These are phyloP conservation scores for Chaetodon auriga DNA, from an alignment of 2,113 vertebrate species.

Conservation along the genomic window DNA sequence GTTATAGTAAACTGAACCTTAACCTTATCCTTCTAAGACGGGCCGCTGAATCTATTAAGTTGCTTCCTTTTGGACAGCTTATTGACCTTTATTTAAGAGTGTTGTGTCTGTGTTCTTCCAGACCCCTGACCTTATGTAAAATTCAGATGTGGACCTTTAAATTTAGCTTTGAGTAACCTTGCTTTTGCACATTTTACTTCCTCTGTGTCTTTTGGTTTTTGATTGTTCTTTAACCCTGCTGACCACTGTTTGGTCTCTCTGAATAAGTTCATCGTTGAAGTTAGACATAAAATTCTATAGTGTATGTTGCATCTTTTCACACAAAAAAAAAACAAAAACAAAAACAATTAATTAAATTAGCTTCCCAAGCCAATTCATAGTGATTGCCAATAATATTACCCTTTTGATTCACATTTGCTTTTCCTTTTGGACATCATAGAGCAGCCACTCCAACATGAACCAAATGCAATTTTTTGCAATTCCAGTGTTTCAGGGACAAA, in stretches of 20 bases:
- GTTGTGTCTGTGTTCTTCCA: background rate
- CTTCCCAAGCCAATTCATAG: background rate
- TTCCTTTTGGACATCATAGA: background rate
- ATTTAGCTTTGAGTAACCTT: background rate
- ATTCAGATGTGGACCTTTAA: background rate
- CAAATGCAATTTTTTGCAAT: background rate
- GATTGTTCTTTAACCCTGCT: background rate
- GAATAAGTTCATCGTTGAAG: background rate
- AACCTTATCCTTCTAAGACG: background rate
- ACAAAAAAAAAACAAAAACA: no score
- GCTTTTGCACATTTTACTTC: background rate
- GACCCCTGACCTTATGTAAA: background rate
- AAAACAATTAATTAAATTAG: background rate
- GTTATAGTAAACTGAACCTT: background rate
- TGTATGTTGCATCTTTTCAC: no score
- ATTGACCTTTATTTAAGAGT: background rate
- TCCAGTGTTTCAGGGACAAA: conserved; percentile 7
- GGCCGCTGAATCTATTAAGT: background rate
- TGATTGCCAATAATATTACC: background rate
- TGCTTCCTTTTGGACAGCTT: background rate
- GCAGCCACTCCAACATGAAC: background rate
- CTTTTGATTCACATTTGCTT: background rate
- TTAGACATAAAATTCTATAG: background rate
- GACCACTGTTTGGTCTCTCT: background rate
- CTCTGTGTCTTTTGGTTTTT: background rate